Evolutionary conservation across 2,888 invertebrate genomes (phyloP).

Genomic region (Xiphydria camelus): DNA sequence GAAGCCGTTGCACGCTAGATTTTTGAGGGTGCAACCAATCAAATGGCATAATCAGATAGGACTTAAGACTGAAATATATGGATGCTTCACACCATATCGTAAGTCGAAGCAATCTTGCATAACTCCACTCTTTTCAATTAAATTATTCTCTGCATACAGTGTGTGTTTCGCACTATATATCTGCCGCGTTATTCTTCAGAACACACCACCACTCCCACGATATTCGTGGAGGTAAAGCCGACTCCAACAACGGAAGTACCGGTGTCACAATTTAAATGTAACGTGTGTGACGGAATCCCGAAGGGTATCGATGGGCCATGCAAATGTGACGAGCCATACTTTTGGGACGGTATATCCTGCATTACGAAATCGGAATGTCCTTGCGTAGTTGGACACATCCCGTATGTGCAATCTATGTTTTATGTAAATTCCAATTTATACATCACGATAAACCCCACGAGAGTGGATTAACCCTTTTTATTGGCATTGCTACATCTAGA

Average conservation of each 20-base stretch:
- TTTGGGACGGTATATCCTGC: conserved; percentile 78
- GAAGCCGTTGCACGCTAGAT: conserved; percentile 74
- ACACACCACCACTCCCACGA: too few relatives aligned
- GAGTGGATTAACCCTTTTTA: too few relatives aligned
- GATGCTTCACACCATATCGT: conserved; percentile 77
- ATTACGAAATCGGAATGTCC: conserved; percentile 75
- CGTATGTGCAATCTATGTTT: conserved; percentile 55
- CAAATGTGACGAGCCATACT: conserved; percentile 61
- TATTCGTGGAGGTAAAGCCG: too few relatives aligned
- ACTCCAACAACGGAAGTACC: conserved; percentile 1
- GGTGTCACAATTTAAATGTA: conserved; percentile 46
- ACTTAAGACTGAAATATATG: conserved; percentile 75
- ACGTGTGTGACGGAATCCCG: conserved; percentile 63
- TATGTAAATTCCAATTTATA: too few relatives aligned
- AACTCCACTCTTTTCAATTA: too few relatives aligned
- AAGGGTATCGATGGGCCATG: conserved; percentile 57
- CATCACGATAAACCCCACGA: too few relatives aligned
- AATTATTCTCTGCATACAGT: too few relatives aligned
- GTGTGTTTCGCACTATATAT: too few relatives aligned
- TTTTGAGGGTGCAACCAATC: conserved; percentile 71
- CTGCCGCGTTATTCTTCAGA: too few relatives aligned
- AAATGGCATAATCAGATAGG: conserved; percentile 76
- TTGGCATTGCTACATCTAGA: too few relatives aligned
- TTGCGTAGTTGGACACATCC: conserved; percentile 71
- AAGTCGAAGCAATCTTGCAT: too few relatives aligned